Evolutionary conservation across 2,113 vertebrate species (phyloP).

Genomic region (Amazona guildingii): DNA sequence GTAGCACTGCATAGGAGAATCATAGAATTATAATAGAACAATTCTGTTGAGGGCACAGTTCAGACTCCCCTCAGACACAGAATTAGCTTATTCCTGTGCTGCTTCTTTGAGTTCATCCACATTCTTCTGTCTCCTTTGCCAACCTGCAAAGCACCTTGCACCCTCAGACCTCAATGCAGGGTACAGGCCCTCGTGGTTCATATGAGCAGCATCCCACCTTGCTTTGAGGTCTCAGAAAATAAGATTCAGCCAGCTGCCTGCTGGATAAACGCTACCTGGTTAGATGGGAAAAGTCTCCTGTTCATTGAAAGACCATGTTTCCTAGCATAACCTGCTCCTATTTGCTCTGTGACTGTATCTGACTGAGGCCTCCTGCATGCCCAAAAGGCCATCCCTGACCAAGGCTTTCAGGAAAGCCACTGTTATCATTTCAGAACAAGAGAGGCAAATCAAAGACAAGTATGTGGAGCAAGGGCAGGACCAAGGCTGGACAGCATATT

Average conservation of each 20-base stretch:
- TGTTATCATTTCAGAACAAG: neutral
- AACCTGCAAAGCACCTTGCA: neutral
- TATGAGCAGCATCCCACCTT: neutral
- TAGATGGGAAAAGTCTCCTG: neutral
- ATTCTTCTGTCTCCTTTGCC: neutral
- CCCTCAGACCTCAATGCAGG: neutral
- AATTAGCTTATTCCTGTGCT: neutral
- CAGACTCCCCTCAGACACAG: neutral
- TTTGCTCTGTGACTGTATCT: conserved; percentile 25
- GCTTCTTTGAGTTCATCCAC: neutral
- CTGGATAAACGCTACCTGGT: neutral
- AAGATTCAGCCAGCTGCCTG: neutral
- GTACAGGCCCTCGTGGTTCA: neutral
- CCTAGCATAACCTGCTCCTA: neutral
- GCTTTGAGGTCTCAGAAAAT: neutral
- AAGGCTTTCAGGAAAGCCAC: conserved; percentile 27
- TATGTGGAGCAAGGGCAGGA: neutral
- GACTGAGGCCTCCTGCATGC: neutral
- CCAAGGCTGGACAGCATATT: neutral
- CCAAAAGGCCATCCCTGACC: neutral
- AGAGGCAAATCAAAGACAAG: conserved; percentile 11
- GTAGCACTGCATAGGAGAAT: neutral
- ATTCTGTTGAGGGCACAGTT: neutral
- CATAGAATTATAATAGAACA: neutral
- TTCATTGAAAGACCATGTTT: neutral